Conservation (phyloP, 2,797 vertebrate species). For the Lerista edwardsae region DNA sequence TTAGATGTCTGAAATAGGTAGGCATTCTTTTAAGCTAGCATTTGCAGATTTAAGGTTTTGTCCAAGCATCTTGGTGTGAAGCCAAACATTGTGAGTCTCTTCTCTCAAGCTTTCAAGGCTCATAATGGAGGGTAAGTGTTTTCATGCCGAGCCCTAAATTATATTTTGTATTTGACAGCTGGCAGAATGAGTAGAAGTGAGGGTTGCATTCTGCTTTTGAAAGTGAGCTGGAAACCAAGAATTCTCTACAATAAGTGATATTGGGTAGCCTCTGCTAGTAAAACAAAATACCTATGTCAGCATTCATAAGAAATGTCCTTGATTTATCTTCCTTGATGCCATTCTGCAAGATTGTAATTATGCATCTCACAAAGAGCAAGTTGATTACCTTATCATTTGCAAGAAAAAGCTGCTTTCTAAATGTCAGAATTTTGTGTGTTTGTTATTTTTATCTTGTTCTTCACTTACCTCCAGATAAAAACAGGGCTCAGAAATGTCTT, state of each 20-base stretch:
- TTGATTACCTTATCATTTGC: slow-evolving; percentile 29
- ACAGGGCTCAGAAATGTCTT: slow-evolving; percentile 22
- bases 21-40: slow-evolving; percentile 43
- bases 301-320: slow-evolving; percentile 19
- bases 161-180: slow-evolving; percentile 47
- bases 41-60: slow-evolving; percentile 35
- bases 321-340: slow-evolving; percentile 14
- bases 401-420: slow-evolving; percentile 26
- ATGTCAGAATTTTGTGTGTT: slow-evolving; percentile 1
- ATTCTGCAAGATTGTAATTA: slow-evolving; percentile 28
- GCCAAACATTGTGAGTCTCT: slow-evolving; percentile 10
- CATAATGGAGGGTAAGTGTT: slow-evolving; percentile 11
- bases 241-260: slow-evolving; percentile 30
- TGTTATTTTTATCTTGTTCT: slow-evolving; percentile 34
- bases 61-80: slow-evolving; percentile 27
- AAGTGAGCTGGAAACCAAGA: slow-evolving; percentile 27
- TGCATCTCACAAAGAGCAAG: neutral
- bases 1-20: slow-evolving; percentile 28
- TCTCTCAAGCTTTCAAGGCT: slow-evolving; percentile 24
- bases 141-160: slow-evolving; percentile 35
- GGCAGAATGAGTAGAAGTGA: slow-evolving; percentile 17
- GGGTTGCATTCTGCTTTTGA: slow-evolving; percentile 42
- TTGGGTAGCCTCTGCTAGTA: slow-evolving; percentile 26
- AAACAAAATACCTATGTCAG: slow-evolving; percentile 18
- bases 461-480: slow-evolving; percentile 47